Percentiles rank a stretch among this genome's conserved stretches.
These are phyloP conservation scores for Sander vitreus DNA, from an alignment of 2,113 vertebrate genomes.

Conservation along the genomic window DNA sequence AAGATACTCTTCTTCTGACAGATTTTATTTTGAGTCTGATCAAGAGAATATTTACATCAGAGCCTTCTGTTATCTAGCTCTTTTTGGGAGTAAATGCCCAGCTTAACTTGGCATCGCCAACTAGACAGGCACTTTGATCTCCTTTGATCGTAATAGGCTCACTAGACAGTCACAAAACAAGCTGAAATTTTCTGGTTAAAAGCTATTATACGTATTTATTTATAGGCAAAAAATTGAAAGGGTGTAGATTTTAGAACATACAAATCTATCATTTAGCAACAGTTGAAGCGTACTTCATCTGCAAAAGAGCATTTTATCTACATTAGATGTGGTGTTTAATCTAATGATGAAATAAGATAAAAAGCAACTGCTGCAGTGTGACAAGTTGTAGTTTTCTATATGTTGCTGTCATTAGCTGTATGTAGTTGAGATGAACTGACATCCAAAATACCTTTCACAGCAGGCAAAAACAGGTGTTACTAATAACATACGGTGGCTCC, in stretches of 20 bases:
- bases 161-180: background rate
- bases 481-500: background rate
- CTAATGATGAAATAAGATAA: background rate
- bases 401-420: background rate
- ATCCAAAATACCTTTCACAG: background rate
- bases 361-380: background rate
- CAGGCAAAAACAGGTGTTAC: background rate
- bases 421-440: background rate
- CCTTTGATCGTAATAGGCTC: constrained; percentile 15
- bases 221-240: background rate
- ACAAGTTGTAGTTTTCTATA: background rate
- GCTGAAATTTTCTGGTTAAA: background rate
- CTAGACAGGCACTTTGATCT: constrained; percentile 9
- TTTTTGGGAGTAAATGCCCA: background rate
- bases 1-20: background rate
- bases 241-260: background rate
- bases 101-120: background rate
- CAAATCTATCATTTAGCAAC: background rate
- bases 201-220: background rate
- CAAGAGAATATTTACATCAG: background rate
- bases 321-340: background rate
- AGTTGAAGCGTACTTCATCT: background rate
- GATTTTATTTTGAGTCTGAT: constrained; percentile 4
- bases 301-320: background rate
- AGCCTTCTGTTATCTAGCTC: background rate